Evolutionary conservation across 2,888 invertebrate species (phyloP), one percentile per base, ranked within the genome.

Genomic region (Thymelicus lineola): DNA sequence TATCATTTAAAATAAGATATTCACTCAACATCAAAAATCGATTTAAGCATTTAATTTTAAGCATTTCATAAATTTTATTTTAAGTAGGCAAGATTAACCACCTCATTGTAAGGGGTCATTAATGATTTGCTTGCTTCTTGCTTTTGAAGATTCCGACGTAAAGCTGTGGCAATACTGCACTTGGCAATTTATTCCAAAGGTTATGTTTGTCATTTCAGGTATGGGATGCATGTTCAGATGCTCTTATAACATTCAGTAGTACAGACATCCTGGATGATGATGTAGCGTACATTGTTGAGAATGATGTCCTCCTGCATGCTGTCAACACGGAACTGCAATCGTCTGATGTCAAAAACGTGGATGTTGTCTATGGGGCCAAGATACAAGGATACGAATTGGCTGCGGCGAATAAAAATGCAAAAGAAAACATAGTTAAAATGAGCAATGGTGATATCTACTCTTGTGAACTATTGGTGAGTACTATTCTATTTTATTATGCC

Each of bases 261-360:
- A 94, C 97, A 72, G 96, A 97, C 14, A 94, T 96, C 73, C 90
- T 96, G 78, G 91, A 95, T 28, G 95, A 96, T 59, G 96, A 97
- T 83, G 94, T 99, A 1, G 98, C 98, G 0, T 98, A 97, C 84
- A 97, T 99, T 76, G 97, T 99, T 14, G 99, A 99, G 92, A 99
- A 99, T 92, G 97, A 98, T 90, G 94, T 98, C 6, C 94, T 99
- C 59, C 88, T 98, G 3, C 95, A 96, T 80, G 96, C 97, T 0
- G 95, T 98, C 12, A 95, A 95, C 77, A 94, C 92, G 72, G 95
- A 96, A 81, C 83, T 97, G 4, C 74, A 71, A 9, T 79, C 80
- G 0, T 74, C 89, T 0, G 83, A 94, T 53, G 80, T 94, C 1
- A 79, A 82, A 75, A 96, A 96, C 82, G 95, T 98, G 0, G 93